phyloP scores from a whole-genome alignment of 2,888 invertebrate species.

The Parascotia fuliginaria region DNA sequence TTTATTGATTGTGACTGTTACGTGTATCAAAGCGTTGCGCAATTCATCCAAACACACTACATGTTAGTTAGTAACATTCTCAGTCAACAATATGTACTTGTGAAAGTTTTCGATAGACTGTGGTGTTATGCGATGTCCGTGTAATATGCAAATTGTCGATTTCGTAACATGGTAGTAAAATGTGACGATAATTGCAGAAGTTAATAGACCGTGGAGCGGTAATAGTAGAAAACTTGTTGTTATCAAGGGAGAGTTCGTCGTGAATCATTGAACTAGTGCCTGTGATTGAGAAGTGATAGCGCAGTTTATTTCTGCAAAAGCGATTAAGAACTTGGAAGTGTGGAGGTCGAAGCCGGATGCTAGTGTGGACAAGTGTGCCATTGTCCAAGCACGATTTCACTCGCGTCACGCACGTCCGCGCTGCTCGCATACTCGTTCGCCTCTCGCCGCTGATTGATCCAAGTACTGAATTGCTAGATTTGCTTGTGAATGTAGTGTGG shows the following conservation, averaged over 20 bases:
- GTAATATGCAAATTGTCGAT: conserved; percentile 57
- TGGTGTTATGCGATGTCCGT: conserved; percentile 43
- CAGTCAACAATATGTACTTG: conserved; percentile 25
- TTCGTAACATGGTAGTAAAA: conserved; percentile 53
- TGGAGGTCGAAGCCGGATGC: conserved; percentile 64
- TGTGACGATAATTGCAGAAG: conserved; percentile 49
- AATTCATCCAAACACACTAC: conserved; percentile 26
- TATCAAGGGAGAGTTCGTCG: conserved; percentile 44
- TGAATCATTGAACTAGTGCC: conserved; percentile 36
- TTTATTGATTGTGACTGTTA: conserved; percentile 30
- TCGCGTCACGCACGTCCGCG: conserved; percentile 77
- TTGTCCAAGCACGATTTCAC: conserved; percentile 74
- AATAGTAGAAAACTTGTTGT: conserved; percentile 40
- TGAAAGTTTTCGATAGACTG: conserved; percentile 56
- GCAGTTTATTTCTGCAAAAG: conserved; percentile 33
- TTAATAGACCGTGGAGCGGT: conserved; percentile 43
- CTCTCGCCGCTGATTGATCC: conserved; percentile 64
- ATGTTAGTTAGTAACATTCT: conserved; percentile 19
- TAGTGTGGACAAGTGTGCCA: conserved; percentile 69
- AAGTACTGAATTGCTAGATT: conserved; percentile 65
- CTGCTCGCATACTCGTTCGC: conserved; percentile 58
- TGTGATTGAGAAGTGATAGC: conserved; percentile 45
- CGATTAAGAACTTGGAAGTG: conserved; percentile 45
- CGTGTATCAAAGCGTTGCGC: conserved; percentile 23
- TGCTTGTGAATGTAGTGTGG: conserved; percentile 55